These are phyloP conservation scores for Aleiodes sp. DNA, from an alignment of 1,140 invertebrate genomes.

Conservation along the genomic window DNA sequence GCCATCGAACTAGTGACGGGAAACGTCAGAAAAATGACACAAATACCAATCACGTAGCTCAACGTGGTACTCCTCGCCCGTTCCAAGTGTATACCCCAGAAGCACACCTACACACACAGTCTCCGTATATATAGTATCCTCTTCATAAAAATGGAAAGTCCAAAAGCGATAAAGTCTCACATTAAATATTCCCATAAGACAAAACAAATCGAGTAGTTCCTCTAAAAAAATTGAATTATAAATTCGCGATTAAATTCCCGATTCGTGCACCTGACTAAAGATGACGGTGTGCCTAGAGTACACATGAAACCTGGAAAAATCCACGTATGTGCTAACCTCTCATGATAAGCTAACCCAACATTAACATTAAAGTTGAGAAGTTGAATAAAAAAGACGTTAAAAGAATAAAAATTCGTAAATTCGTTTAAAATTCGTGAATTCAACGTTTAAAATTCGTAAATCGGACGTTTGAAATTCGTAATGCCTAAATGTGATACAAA, in stretches of 20 bases:
- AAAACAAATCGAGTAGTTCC: background rate
- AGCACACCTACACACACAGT: too few relatives aligned
- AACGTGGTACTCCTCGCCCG: constrained; percentile 24
- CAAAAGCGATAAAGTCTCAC: background rate
- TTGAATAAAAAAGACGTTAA: background rate
- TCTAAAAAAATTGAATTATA: background rate
- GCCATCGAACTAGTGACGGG: background rate
- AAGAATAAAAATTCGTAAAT: constrained; percentile 18
- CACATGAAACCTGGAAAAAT: constrained; percentile 38
- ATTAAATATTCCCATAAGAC: background rate
- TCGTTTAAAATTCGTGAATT: too few relatives aligned
- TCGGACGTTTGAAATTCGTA: background rate
- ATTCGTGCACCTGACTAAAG: background rate
- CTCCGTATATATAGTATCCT: constrained; percentile 17
- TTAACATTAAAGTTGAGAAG: background rate
- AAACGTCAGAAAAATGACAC: background rate
- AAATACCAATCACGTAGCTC: constrained; percentile 29
- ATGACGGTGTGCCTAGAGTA: constrained; percentile 1
- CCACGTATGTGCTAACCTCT: constrained; percentile 45
- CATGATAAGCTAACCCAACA: constrained; percentile 29
- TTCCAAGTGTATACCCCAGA: too few relatives aligned
- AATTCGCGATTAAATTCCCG: background rate
- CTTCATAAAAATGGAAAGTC: background rate
- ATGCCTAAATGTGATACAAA: constrained; percentile 28
- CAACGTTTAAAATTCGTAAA: background rate